Evolutionary conservation across 2,797 vertebrate genomes (phyloP).

Genomic region (Epinephelus malabaricus): DNA sequence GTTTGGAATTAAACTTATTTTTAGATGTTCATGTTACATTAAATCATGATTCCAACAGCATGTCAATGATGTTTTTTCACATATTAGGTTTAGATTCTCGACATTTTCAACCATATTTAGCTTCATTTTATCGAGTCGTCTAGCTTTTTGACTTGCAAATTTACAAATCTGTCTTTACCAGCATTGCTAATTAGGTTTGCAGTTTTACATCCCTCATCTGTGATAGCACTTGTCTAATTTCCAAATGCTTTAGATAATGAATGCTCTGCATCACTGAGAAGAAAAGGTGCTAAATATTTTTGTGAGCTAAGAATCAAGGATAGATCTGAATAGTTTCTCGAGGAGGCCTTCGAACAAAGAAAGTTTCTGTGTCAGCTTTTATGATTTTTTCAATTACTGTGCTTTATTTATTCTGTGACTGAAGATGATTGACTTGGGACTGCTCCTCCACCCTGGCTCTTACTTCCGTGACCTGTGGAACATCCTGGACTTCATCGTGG

Average conservation of each 20-base stretch:
- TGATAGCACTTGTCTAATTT: conserved; percentile 14
- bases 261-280: not conserved
- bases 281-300: not conserved
- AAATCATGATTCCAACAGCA: not conserved
- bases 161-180: not conserved
- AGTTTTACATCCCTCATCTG: conserved; percentile 14
- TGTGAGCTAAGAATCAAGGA: not conserved
- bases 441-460: conserved; percentile 96
- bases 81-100: not conserved
- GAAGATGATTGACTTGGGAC: conserved; percentile 97
- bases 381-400: not conserved
- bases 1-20: not conserved
- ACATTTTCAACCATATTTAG: not conserved
- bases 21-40: not conserved
- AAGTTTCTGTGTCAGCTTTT: not conserved
- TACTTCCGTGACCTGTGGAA: conserved; percentile 99
- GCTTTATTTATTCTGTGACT: not conserved
- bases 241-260: conserved; percentile 11
- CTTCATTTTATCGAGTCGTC: not conserved
- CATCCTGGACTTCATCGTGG: conserved; percentile 98
- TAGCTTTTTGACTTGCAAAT: not conserved
- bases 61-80: not conserved
- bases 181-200: conserved; percentile 26
- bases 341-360: not conserved
- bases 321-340: not conserved